phyloP scores from a whole-genome alignment of 2,113 vertebrate species.

The Chunga burmeisteri region DNA sequence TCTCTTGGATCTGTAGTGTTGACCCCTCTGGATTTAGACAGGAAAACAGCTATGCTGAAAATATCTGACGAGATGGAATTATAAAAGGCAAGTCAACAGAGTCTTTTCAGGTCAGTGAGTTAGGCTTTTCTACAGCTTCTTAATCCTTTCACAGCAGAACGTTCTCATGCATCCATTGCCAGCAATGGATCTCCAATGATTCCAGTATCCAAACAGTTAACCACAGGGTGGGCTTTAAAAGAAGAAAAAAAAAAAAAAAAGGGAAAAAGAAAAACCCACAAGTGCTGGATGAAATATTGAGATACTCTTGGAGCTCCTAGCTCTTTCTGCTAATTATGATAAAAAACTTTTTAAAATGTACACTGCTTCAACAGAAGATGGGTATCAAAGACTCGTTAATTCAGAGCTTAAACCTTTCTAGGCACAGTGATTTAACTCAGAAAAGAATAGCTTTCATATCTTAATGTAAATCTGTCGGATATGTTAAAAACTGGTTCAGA shows the following conservation, averaged over 20 bases:
- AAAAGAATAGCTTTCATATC: constrained; percentile 33
- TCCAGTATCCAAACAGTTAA: neutral
- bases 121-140: neutral
- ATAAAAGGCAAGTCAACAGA: constrained; percentile 29
- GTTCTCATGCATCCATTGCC: constrained; percentile 13
- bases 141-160: neutral
- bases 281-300: neutral
- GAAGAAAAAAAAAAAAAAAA: neutral
- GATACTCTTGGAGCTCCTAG: neutral
- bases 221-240: neutral
- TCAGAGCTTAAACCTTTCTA: constrained; percentile 31
- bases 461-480: constrained; percentile 49
- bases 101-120: neutral
- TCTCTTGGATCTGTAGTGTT: constrained; percentile 1
- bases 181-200: neutral
- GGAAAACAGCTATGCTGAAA: neutral
- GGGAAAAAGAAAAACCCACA: neutral
- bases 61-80: constrained; percentile 12
- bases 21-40: constrained; percentile 21
- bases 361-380: constrained; percentile 21
- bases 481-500: constrained; percentile 51
- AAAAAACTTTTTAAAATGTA: constrained; percentile 28
- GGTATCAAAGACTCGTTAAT: constrained; percentile 44
- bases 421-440: constrained; percentile 13
- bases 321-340: constrained; percentile 46